Evolutionary conservation across 1,140 invertebrate genomes (phyloP).

Genomic region (Drosophila nigrodunni): DNA sequence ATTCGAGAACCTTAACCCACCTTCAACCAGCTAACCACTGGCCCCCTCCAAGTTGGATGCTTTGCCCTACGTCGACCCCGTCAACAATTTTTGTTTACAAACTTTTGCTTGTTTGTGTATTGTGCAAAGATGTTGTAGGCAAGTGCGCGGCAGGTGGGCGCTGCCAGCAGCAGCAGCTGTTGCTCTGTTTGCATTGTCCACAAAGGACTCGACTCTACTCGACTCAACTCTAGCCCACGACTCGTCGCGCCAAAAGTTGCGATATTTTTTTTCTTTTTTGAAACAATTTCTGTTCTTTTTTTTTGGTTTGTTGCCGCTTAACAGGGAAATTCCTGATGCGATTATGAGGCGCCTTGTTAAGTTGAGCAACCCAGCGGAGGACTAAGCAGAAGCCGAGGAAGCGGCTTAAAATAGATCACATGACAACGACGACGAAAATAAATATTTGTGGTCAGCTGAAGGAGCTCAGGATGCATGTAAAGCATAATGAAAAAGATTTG

Average conservation of each 20-base stretch:
- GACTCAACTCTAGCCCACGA: background rate
- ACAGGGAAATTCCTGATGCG: conserved; percentile 78
- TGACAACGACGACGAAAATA: conserved; percentile 28
- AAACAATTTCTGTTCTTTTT: conserved; percentile 25
- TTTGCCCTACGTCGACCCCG: conserved; percentile 39
- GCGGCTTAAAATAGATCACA: conserved; percentile 36
- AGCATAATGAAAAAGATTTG: background rate
- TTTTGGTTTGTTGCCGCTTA: conserved; percentile 53
- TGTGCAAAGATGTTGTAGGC: conserved; percentile 31
- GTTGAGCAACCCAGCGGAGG: conserved; percentile 42
- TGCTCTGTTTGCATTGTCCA: conserved; percentile 62
- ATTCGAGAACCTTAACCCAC: conserved; percentile 47
- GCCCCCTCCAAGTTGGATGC: conserved; percentile 11
- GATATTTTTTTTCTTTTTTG: conserved; percentile 39
- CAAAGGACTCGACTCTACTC: conserved; percentile 50
- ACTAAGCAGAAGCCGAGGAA: background rate
- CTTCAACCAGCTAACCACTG: conserved; percentile 59
- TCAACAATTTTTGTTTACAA: conserved; percentile 81
- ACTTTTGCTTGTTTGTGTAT: conserved; percentile 80
- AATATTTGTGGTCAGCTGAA: conserved; percentile 65
- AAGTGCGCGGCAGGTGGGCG: conserved; percentile 12
- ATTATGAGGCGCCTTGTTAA: conserved; percentile 80
- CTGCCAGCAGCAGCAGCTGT: conserved; percentile 31
- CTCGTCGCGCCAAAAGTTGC: conserved; percentile 72
- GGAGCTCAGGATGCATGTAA: background rate